These are phyloP conservation scores for Chelidonichthys spinosus DNA, from an alignment of 2,797 vertebrate genomes.

Conservation along the genomic window DNA sequence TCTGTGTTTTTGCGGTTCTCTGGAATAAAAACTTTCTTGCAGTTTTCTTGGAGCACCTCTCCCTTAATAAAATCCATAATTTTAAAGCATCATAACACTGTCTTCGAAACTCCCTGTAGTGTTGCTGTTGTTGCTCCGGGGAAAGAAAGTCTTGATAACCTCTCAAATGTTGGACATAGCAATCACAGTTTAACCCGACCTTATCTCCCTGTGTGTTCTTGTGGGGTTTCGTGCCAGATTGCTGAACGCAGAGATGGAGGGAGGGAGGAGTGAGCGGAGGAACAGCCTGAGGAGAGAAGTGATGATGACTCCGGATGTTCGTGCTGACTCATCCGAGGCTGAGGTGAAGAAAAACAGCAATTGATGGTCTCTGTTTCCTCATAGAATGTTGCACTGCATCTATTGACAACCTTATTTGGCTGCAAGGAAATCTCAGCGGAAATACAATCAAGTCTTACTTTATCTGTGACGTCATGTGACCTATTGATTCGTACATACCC, in stretches of 20 bases:
- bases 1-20: neutral
- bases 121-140: constrained; percentile 1
- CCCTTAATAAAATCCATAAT: constrained; percentile 15
- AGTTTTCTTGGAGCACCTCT: constrained; percentile 35
- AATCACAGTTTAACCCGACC: constrained; percentile 30
- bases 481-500: constrained; percentile 35
- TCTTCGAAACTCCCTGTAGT: constrained; percentile 32
- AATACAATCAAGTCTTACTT: constrained; percentile 17
- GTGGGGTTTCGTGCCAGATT: constrained; percentile 64
- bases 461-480: constrained; percentile 19
- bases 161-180: constrained; percentile 12
- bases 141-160: neutral
- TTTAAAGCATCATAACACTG: neutral
- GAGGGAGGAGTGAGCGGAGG: constrained; percentile 64
- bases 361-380: constrained; percentile 1
- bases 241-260: constrained; percentile 65
- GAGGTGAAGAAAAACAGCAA: constrained; percentile 73
- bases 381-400: constrained; percentile 19
- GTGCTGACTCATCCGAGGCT: constrained; percentile 60
- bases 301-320: constrained; percentile 54
- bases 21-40: neutral
- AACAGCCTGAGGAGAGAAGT: constrained; percentile 77
- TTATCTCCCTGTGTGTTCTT: constrained; percentile 18
- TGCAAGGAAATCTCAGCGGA: neutral
- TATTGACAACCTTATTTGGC: neutral